These are phyloP conservation scores for Toxotes lorentzi DNA, from an alignment of 2,797 vertebrate species.

Conservation along the genomic window DNA sequence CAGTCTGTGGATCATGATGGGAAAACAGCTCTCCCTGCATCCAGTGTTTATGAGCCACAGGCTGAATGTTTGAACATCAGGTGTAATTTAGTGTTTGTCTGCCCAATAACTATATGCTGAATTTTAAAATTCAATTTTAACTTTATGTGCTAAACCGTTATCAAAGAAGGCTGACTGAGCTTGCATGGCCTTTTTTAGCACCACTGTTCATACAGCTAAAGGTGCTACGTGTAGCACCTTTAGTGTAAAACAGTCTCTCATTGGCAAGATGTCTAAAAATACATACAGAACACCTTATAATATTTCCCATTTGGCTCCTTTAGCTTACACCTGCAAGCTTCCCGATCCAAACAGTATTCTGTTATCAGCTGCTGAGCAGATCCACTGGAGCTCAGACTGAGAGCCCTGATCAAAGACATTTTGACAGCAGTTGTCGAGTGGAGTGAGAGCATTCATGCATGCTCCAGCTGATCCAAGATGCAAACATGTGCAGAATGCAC, in stretches of 20 bases:
- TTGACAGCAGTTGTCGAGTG: conserved; percentile 40
- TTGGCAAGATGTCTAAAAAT: conserved; percentile 41
- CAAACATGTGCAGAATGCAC: conserved; percentile 12
- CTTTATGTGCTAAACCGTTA: not conserved
- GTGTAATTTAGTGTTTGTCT: conserved; percentile 24
- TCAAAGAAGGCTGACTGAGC: not conserved
- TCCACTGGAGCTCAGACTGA: conserved; percentile 31
- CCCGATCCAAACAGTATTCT: conserved; percentile 18
- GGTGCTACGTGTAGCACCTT: conserved; percentile 30
- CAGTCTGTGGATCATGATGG: conserved; percentile 48
- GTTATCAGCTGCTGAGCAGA: conserved; percentile 48
- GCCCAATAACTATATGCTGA: conserved; percentile 2
- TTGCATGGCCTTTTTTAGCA: conserved; percentile 13
- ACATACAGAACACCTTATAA: conserved; percentile 5
- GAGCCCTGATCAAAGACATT: conserved; percentile 35
- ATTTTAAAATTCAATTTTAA: not conserved
- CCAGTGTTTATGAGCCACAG: conserved; percentile 4
- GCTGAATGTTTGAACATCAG: conserved; percentile 6
- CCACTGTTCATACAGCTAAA: conserved; percentile 15
- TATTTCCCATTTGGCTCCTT: conserved; percentile 31
- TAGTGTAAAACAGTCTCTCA: conserved; percentile 24
- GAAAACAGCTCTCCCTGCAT: conserved; percentile 15
- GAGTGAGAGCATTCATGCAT: conserved; percentile 20
- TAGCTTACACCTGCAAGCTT: conserved; percentile 30
- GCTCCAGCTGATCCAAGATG: conserved; percentile 1